Evolutionary conservation across 2,113 vertebrate species (phyloP).

Genomic region (Chloroceryle aenea): DNA sequence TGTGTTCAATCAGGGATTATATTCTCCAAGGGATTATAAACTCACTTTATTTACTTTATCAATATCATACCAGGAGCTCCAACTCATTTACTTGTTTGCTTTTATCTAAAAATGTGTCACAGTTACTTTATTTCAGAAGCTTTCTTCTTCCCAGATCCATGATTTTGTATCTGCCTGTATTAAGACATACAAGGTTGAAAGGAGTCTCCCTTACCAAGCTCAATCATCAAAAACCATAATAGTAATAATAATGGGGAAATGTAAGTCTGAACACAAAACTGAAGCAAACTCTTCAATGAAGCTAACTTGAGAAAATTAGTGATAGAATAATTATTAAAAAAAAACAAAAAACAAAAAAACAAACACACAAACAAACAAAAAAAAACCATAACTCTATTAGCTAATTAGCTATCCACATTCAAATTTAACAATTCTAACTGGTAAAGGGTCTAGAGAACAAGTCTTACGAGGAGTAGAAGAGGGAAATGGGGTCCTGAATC

Average conservation of each 20-base stretch:
- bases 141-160: background rate
- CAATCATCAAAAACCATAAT: background rate
- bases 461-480: background rate
- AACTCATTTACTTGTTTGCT: background rate
- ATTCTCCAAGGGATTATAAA: background rate
- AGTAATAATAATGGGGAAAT: background rate
- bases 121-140: background rate
- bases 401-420: background rate
- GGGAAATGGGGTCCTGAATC: background rate
- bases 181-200: background rate
- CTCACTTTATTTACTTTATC: background rate
- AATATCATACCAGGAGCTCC: background rate
- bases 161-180: background rate
- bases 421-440: background rate
- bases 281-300: background rate
- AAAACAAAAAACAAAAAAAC: too few relatives aligned
- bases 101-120: background rate
- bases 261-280: background rate
- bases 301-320: background rate
- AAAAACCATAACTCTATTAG: background rate
- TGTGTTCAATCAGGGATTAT: background rate
- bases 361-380: too few relatives aligned
- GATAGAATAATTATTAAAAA: background rate
- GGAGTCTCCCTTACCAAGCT: background rate
- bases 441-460: background rate